phyloP scores from a whole-genome alignment of 2,113 vertebrate genomes.

The Rhinoderma darwinii region DNA sequence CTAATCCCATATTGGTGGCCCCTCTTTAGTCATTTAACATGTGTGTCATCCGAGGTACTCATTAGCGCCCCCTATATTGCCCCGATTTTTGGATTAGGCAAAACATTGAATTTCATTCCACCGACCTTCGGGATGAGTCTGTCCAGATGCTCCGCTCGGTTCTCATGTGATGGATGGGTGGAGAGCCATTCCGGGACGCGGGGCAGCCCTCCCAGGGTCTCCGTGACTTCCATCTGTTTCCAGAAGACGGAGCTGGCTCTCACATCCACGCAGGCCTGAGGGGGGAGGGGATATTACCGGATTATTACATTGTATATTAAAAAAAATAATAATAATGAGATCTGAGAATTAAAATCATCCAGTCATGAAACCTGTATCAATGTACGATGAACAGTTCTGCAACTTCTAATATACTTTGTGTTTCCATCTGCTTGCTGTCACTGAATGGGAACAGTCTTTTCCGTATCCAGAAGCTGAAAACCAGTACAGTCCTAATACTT shows the following conservation, averaged over 20 bases:
- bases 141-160: conserved; percentile 82
- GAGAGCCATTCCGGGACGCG: conserved; percentile 90
- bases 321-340: no score
- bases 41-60: neutral
- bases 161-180: conserved; percentile 92
- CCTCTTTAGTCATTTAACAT: no score
- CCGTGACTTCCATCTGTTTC: conserved; percentile 88
- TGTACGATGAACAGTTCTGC: no score
- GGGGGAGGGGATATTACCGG: neutral
- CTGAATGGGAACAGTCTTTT: neutral
- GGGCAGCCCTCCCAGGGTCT: conserved; percentile 72
- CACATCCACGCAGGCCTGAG: conserved; percentile 91
- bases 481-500: neutral
- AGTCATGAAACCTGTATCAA: no score
- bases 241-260: conserved; percentile 90
- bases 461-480: neutral
- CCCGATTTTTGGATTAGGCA: no score
- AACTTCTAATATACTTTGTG: no score
- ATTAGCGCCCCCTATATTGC: neutral
- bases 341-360: no score
- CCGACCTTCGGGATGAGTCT: conserved; percentile 89
- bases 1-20: neutral
- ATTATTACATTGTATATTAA: neutral
- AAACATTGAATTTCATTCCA: neutral
- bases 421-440: neutral